Evolutionary conservation across 1,140 invertebrate species (phyloP).

Genomic region (Gyrodactylus salaris): DNA sequence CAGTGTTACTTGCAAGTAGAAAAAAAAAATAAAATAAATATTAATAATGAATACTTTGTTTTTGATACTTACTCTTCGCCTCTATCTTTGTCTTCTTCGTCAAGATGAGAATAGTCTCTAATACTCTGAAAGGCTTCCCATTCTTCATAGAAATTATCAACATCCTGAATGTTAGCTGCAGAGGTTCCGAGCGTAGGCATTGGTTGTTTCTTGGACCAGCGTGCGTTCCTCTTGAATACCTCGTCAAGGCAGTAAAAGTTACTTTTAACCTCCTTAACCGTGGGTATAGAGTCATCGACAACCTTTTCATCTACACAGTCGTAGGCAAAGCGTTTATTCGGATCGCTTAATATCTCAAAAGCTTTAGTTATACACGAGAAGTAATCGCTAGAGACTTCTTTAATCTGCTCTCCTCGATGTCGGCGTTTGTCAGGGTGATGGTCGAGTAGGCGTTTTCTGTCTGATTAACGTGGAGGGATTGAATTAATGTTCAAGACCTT

Average conservation of each 20-base stretch:
- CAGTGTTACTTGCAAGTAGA: not conserved
- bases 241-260: slow-evolving; percentile 50
- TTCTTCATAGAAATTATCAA: slow-evolving; percentile 27
- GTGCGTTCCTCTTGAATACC: slow-evolving; percentile 43
- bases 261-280: slow-evolving; percentile 29
- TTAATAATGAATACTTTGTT: slow-evolving; percentile 17
- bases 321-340: slow-evolving; percentile 44
- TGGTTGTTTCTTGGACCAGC: slow-evolving; percentile 57
- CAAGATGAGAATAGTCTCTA: slow-evolving; percentile 33
- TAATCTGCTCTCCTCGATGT: not conserved
- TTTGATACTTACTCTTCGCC: slow-evolving; percentile 27
- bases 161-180: slow-evolving; percentile 24
- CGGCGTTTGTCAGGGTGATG: slow-evolving; percentile 43
- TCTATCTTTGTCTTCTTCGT: slow-evolving; percentile 90
- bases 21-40: too few relatives aligned
- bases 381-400: slow-evolving; percentile 35
- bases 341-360: slow-evolving; percentile 51
- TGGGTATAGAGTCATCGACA: slow-evolving; percentile 42
- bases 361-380: slow-evolving; percentile 96
- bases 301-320: slow-evolving; percentile 81
- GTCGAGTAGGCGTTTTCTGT: slow-evolving; percentile 47
- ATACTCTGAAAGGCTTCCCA: slow-evolving; percentile 70
- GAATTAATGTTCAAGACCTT: slow-evolving; percentile 7
- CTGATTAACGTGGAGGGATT: slow-evolving; percentile 21
- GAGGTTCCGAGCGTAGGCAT: slow-evolving; percentile 49